Conservation (phyloP, 2,888 invertebrate genomes). For the Leptopilina myrica region DNA sequence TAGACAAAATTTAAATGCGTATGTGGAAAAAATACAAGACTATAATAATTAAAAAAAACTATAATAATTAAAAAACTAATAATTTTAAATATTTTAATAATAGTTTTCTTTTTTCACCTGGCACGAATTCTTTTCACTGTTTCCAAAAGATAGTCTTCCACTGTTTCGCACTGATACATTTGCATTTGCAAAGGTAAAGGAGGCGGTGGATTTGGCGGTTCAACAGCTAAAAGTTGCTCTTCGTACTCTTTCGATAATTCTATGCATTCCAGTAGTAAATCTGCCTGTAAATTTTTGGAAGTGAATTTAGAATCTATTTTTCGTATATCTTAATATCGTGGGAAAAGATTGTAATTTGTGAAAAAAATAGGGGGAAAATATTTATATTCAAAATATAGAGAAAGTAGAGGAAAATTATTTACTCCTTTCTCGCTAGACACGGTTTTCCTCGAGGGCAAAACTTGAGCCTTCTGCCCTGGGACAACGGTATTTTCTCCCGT, state of each 20-base stretch:
- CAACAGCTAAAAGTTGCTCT: constrained; percentile 79
- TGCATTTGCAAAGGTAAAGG: constrained; percentile 88
- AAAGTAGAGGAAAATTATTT: constrained; percentile 73
- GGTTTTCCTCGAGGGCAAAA: constrained; percentile 92
- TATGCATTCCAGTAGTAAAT: constrained; percentile 93
- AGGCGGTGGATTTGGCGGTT: constrained; percentile 78
- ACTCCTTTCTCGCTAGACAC: constrained; percentile 92
- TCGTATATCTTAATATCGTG: too few species aligned
- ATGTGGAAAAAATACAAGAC: too few species aligned
- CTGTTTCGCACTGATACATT: constrained; percentile 85
- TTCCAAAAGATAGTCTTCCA: constrained; percentile 89
- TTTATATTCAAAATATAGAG: background rate
- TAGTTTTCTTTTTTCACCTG: constrained; percentile 79
- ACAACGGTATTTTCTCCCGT: constrained; percentile 85
- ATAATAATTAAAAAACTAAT: too few species aligned
- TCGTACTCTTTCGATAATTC: constrained; percentile 84
- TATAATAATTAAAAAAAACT: too few species aligned
- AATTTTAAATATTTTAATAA: background rate
- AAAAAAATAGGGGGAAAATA: too few species aligned
- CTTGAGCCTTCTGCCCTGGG: constrained; percentile 85
- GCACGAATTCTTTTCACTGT: constrained; percentile 88
- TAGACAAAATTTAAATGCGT: too few species aligned
- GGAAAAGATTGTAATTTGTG: too few species aligned
- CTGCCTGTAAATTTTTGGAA: constrained; percentile 80
- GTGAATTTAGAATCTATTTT: too few species aligned